phyloP scores from a whole-genome alignment of 1,140 invertebrate species.

The Drosophila pruinosa region DNA sequence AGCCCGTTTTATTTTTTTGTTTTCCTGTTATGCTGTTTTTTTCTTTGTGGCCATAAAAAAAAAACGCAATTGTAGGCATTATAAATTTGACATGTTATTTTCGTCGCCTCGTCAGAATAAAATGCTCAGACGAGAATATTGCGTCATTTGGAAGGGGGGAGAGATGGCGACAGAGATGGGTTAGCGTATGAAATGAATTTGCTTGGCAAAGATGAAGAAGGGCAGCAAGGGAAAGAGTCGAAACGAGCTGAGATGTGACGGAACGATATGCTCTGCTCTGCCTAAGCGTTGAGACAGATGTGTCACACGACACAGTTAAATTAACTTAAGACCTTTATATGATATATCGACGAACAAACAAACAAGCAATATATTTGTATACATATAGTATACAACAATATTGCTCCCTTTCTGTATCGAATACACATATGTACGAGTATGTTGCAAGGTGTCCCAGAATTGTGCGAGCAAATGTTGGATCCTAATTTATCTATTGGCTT shows the following conservation, averaged over 20 bases:
- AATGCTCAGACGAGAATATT: slow-evolving; percentile 47
- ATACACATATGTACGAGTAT: no score
- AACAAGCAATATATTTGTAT: background rate
- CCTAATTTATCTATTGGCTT: slow-evolving; percentile 1
- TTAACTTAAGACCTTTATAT: slow-evolving; percentile 25
- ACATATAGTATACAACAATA: no score
- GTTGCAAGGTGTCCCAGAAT: background rate
- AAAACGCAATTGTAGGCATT: slow-evolving; percentile 74
- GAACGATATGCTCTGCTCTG: slow-evolving; percentile 8
- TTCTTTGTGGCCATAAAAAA: slow-evolving; percentile 43
- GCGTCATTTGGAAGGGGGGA: slow-evolving; percentile 41
- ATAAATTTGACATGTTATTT: slow-evolving; percentile 80
- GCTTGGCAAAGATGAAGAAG: background rate
- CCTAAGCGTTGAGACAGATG: slow-evolving; percentile 23
- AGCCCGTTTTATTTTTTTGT: slow-evolving; percentile 1
- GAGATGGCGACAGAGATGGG: slow-evolving; percentile 9
- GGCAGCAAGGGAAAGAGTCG: background rate
- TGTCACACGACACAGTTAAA: slow-evolving; percentile 26
- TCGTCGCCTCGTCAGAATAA: slow-evolving; percentile 70
- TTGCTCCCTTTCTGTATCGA: background rate
- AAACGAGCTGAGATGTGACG: slow-evolving; percentile 31
- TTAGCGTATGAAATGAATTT: slow-evolving; percentile 53
- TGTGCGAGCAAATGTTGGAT: background rate
- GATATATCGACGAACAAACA: slow-evolving; percentile 12
- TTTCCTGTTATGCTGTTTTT: background rate